Conservation (phyloP, 2,888 invertebrate genomes). For the Drosophila lacicola region DNA sequence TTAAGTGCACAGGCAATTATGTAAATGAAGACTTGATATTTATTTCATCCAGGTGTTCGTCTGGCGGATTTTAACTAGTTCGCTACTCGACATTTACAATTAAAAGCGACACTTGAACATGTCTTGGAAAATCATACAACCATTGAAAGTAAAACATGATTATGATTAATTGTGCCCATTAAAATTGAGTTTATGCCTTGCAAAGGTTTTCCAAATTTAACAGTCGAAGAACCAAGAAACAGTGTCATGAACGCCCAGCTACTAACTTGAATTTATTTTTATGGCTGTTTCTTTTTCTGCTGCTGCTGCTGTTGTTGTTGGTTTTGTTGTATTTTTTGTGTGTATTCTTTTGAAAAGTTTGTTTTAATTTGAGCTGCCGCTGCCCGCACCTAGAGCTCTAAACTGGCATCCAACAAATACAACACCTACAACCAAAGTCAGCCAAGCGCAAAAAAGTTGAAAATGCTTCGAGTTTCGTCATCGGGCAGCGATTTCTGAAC, state of each 20-base stretch:
- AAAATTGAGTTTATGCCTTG: conserved; percentile 73
- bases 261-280: conserved; percentile 68
- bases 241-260: conserved; percentile 74
- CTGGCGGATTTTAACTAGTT: not conserved
- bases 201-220: conserved; percentile 67
- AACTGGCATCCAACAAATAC: conserved; percentile 33
- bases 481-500: conserved; percentile 50
- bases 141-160: conserved; percentile 68
- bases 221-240: conserved; percentile 58
- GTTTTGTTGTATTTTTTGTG: conserved; percentile 15
- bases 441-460: conserved; percentile 82
- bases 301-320: conserved; percentile 1
- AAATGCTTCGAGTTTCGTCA: conserved; percentile 81
- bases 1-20: conserved; percentile 53
- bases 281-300: conserved; percentile 28
- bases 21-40: conserved; percentile 55
- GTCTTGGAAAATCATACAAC: conserved; percentile 43
- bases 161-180: conserved; percentile 77
- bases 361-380: conserved; percentile 69
- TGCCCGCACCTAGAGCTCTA: conserved; percentile 8
- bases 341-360: conserved; percentile 56
- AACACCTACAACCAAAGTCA: conserved; percentile 72
- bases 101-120: conserved; percentile 24
- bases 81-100: conserved; percentile 14
- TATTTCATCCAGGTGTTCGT: conserved; percentile 67